A percentile compares a stretch with the other conserved stretches of the same genome.
Evolutionary conservation across 1,140 invertebrate species (phyloP).

Genomic region (roundworm (Caenorhabditis elegans)): DNA sequence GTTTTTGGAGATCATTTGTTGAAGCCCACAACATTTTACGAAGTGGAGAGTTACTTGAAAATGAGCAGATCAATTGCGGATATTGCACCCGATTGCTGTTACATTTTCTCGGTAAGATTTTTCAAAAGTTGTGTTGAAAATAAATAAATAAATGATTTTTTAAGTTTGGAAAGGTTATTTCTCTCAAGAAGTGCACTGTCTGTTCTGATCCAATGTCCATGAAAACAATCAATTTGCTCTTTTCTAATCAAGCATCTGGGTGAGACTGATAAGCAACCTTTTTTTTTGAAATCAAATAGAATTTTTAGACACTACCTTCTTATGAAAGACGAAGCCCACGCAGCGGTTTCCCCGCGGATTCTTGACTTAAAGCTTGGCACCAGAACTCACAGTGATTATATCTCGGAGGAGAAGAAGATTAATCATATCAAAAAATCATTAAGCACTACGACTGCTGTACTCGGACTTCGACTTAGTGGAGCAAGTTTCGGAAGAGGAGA

Average conservation of each 20-base stretch:
- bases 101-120: not conserved
- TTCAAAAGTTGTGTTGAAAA: not conserved
- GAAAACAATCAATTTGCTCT: not conserved
- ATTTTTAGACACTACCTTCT: not conserved
- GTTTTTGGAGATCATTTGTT: not conserved
- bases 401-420: not conserved
- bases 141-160: not conserved
- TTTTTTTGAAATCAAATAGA: too few relatives aligned
- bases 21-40: not conserved
- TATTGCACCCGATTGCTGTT: not conserved
- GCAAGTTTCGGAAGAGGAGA: not conserved
- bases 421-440: not conserved
- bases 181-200: not conserved
- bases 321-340: not conserved
- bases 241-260: not conserved
- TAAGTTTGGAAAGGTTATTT: not conserved
- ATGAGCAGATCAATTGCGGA: not conserved
- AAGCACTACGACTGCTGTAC: not conserved
- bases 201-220: not conserved
- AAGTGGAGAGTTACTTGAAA: not conserved
- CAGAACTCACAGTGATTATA: not conserved
- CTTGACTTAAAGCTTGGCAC: not conserved
- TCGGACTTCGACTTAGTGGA: not conserved
- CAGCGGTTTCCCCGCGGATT: not conserved
- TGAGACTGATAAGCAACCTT: not conserved